Conservation (phyloP, 2,888 invertebrate species). For the Apamea anceps region DNA sequence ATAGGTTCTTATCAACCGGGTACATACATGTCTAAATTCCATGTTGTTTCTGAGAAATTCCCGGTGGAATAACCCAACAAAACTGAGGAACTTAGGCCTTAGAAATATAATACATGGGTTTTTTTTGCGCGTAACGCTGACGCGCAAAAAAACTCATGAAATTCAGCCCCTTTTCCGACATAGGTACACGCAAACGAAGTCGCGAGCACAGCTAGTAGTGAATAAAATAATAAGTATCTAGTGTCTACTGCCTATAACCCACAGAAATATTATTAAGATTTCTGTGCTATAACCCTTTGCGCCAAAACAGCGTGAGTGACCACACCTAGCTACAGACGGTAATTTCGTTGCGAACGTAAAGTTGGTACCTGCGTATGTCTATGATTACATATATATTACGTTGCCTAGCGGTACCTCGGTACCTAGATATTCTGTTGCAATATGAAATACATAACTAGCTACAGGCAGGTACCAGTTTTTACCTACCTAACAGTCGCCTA, state of each 20-base stretch:
- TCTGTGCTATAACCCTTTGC: no score
- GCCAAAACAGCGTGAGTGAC: not conserved
- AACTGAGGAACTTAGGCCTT: no score
- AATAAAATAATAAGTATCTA: not conserved
- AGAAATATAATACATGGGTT: no score
- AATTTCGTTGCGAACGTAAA: not conserved
- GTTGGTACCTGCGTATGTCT: not conserved
- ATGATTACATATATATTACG: constrained; percentile 21
- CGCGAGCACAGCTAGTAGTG: not conserved
- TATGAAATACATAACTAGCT: not conserved
- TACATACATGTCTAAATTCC: no score
- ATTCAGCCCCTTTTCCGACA: not conserved
- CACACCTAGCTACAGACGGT: not conserved
- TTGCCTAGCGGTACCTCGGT: not conserved
- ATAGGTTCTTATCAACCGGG: no score
- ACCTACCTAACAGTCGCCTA: not conserved
- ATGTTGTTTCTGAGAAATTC: no score
- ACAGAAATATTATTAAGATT: no score
- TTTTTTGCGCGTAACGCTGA: no score
- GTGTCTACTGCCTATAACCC: not conserved
- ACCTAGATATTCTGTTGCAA: constrained; percentile 25
- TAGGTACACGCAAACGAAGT: not conserved
- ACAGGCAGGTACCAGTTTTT: not conserved
- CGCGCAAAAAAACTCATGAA: not conserved
- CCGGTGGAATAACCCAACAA: no score